Evolutionary conservation across 2,113 vertebrate genomes (phyloP).

Genomic region (Amblyornis subalaris): DNA sequence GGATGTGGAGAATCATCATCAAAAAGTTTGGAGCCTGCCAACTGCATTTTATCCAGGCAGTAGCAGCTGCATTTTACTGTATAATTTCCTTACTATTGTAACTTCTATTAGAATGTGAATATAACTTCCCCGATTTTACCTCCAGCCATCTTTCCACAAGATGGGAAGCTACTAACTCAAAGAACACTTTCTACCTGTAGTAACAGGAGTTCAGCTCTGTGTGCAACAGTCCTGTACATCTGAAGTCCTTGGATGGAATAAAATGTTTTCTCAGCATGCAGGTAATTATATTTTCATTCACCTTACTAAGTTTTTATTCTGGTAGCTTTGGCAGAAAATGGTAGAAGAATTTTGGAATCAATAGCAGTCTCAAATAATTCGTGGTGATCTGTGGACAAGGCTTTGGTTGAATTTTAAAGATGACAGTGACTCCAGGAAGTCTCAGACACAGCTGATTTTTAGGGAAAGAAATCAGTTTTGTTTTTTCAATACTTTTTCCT

Average conservation of each 20-base stretch:
- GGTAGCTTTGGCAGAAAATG: background rate
- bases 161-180: background rate
- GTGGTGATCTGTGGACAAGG: background rate
- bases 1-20: too few species aligned
- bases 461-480: fast-evolving
- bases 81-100: too few species aligned
- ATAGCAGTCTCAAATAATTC: background rate
- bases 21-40: too few species aligned
- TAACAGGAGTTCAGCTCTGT: background rate
- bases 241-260: background rate
- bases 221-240: background rate
- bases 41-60: too few species aligned
- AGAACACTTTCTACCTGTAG: background rate
- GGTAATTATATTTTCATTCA: background rate
- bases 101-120: too few species aligned
- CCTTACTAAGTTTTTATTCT: background rate
- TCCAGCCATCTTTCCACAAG: too few species aligned
- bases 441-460: background rate
- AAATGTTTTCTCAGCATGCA: background rate
- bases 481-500: background rate
- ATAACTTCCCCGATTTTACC: too few species aligned
- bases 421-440: background rate
- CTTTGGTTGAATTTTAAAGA: background rate
- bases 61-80: too few species aligned
- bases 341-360: background rate